A percentile compares a stretch with the other conserved stretches of the same genome.
Evolutionary conservation across 1,140 invertebrate species (phyloP).

Genomic region (Gyrodactylus bullatarudis): DNA sequence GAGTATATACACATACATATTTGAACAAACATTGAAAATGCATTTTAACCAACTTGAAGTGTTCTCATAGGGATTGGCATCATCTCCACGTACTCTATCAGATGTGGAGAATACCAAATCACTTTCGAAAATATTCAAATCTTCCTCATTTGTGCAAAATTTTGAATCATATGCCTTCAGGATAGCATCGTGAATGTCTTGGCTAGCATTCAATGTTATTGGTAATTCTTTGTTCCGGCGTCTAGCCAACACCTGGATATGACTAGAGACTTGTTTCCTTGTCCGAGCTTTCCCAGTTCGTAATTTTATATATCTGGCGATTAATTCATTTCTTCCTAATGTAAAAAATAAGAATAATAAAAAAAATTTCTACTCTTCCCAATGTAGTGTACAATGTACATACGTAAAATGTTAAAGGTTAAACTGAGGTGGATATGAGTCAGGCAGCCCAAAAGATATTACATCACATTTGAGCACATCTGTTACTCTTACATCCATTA

Average conservation of each 20-base stretch:
- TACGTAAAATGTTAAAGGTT: background rate
- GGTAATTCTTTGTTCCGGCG: conserved; percentile 39
- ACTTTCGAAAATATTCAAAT: background rate
- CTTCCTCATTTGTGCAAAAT: background rate
- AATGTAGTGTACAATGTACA: background rate
- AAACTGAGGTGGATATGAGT: background rate
- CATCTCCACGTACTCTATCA: no score
- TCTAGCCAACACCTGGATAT: conserved; percentile 89
- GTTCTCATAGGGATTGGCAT: no score
- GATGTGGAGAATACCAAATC: no score
- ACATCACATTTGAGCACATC: no score
- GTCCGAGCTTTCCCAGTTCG: conserved; percentile 91
- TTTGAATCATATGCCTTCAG: background rate
- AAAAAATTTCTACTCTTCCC: background rate
- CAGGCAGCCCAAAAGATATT: no score
- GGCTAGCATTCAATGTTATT: background rate
- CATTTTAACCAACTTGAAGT: no score
- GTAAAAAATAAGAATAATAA: background rate
- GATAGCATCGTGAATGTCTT: background rate
- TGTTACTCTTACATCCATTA: no score
- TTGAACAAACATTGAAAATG: no score
- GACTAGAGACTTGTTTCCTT: conserved; percentile 90
- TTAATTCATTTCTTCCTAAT: conserved; percentile 83
- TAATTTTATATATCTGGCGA: conserved; percentile 92
- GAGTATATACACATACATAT: no score